Base-by-base conservation (phyloP, 1,140 invertebrate species). In the Trichoplusia ni region DNA sequence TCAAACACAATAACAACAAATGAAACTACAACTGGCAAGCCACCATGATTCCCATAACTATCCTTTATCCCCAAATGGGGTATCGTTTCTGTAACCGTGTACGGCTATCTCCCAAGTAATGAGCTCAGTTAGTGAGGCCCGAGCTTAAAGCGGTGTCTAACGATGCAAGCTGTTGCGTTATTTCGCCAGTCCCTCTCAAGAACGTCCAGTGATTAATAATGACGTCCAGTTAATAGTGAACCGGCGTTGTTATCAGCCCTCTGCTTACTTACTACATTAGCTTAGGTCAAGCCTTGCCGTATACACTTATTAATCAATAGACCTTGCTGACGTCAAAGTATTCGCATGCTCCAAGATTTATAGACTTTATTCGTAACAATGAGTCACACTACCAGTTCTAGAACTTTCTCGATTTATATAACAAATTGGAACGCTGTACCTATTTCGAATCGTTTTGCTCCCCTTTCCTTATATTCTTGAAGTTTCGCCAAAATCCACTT, bases 121-220 rank as follows among this genome's bases (percentile, higher is more conserved):
- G 54, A 58, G 54, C 37, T 44, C 54, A 23, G 54, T 58, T 13
- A 58, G 54, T 58, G 54, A 42, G 38, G 29, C 38, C 38, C 4
- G 2, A 27, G 54, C 35, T 58, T 58, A 58, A 58, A 27, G 54
- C 16, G 9, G 23, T 25, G 16, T 58, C 53, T 29, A 42, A 58
- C 54, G 54, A 58, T 25, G n/a, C 51, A 56, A 56, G 33, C 54
- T 58, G 54, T 58, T 58, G 38, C 38, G 38, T 58, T 58, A 58
- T 58, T 58, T 58, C 44, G 27, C 35, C 37, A 38, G 25, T 42
- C 38, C 21, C 33, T 23, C 23, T 16, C 33, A 14, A 56, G 54
- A 58, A 23, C 23, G 27, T 42, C 54, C 27, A 58, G 35, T 58
- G 54, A 58, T 58, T 58, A 58, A 58, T 58, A 44, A 42, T 42